These are phyloP conservation scores for Loriculus beryllinus DNA, from an alignment of 2,797 vertebrate genomes.

Conservation along the genomic window DNA sequence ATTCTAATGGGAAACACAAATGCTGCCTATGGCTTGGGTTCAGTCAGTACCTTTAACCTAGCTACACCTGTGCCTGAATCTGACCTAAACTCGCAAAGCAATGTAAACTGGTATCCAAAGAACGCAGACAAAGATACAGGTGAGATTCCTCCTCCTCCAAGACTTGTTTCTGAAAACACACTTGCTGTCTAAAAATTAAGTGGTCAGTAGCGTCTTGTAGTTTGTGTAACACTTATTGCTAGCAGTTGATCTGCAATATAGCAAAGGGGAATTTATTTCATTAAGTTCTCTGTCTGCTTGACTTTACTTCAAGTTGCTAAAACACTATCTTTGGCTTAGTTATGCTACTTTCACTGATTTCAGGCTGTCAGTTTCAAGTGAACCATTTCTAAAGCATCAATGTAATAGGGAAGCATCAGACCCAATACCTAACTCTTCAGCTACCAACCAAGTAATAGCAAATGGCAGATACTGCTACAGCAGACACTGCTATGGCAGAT, in stretches of 20 bases:
- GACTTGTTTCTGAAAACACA: background rate
- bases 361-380: background rate
- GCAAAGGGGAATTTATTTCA: background rate
- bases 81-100: background rate
- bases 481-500: background rate
- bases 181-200: background rate
- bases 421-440: background rate
- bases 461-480: background rate
- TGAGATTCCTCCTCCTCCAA: background rate
- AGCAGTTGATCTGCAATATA: background rate
- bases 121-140: slow-evolving; percentile 22
- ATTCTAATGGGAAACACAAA: background rate
- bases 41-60: background rate
- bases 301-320: background rate
- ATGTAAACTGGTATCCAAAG: background rate
- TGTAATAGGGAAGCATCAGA: background rate
- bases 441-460: background rate
- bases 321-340: background rate
- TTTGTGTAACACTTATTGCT: background rate
- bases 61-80: slow-evolving; percentile 73
- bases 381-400: background rate
- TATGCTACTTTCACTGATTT: background rate
- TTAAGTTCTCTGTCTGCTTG: background rate
- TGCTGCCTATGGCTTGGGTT: background rate
- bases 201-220: background rate